phyloP scores from a whole-genome alignment of 2,888 invertebrate species.

The Apantesis nais region DNA sequence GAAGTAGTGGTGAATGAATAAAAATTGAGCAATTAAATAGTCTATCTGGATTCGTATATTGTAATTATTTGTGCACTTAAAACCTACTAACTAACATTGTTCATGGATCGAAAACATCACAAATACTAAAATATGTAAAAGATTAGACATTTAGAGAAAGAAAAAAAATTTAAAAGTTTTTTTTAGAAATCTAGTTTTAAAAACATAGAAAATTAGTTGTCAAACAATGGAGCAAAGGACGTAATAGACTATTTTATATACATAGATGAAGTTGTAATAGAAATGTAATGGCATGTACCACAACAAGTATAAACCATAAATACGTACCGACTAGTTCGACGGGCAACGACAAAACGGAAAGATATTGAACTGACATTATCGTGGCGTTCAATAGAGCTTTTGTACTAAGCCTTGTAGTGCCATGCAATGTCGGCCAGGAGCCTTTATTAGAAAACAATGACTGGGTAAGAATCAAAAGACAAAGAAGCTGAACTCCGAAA shows the following conservation, averaged over 20 bases:
- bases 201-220: too few relatives aligned
- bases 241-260: too few relatives aligned
- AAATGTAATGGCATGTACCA: background rate
- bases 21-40: background rate
- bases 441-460: conserved; percentile 1
- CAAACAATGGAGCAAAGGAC: too few relatives aligned
- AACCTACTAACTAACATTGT: background rate
- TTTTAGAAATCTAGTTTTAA: too few relatives aligned
- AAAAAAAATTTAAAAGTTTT: background rate
- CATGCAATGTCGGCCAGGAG: background rate
- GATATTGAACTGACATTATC: background rate
- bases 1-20: background rate
- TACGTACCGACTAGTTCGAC: background rate
- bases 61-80: background rate
- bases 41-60: background rate
- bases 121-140: background rate
- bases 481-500: background rate
- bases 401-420: background rate
- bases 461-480: background rate
- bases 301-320: background rate
- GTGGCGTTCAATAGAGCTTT: background rate
- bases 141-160: too few relatives aligned
- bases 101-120: background rate
- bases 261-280: background rate
- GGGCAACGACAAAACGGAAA: background rate